These are phyloP conservation scores for Hirundichthys speculiger DNA, from an alignment of 2,113 vertebrate genomes.

Conservation along the genomic window DNA sequence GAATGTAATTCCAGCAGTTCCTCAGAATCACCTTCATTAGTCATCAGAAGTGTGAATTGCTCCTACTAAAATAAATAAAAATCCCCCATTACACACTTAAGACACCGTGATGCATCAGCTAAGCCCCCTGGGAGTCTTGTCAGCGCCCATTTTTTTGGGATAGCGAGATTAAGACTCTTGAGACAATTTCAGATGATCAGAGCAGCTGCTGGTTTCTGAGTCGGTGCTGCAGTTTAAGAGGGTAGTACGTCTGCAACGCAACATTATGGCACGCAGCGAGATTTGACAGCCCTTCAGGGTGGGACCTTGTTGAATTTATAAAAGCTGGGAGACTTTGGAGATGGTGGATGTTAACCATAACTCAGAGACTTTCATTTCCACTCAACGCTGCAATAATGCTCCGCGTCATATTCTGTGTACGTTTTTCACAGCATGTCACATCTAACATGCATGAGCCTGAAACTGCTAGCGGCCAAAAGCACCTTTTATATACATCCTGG, in stretches of 20 bases:
- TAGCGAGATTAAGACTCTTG: constrained; percentile 41
- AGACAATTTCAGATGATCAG: constrained; percentile 39
- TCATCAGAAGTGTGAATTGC: constrained; percentile 66
- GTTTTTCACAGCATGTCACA: constrained; percentile 70
- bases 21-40: constrained; percentile 73
- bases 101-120: constrained; percentile 19
- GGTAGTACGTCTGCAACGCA: constrained; percentile 25
- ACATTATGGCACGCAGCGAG: constrained; percentile 5
- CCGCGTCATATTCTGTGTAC: constrained; percentile 57
- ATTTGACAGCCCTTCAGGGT: constrained; percentile 34
- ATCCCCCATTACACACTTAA: not conserved
- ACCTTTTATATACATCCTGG: constrained; percentile 39
- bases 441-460: constrained; percentile 66
- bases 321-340: constrained; percentile 38
- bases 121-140: constrained; percentile 22
- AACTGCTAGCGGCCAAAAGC: constrained; percentile 42
- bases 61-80: constrained; percentile 7
- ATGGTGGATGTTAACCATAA: constrained; percentile 60
- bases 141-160: constrained; percentile 1
- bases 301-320: constrained; percentile 62
- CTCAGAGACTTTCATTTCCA: constrained; percentile 63
- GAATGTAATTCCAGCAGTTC: constrained; percentile 73
- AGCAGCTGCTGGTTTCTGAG: constrained; percentile 36
- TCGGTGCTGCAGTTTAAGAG: constrained; percentile 26
- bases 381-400: constrained; percentile 24